A percentile compares a stretch with the other conserved stretches of the same genome.
phyloP scores from a whole-genome alignment of 2,113 vertebrate species.

The Hippocampus mohnikei region DNA sequence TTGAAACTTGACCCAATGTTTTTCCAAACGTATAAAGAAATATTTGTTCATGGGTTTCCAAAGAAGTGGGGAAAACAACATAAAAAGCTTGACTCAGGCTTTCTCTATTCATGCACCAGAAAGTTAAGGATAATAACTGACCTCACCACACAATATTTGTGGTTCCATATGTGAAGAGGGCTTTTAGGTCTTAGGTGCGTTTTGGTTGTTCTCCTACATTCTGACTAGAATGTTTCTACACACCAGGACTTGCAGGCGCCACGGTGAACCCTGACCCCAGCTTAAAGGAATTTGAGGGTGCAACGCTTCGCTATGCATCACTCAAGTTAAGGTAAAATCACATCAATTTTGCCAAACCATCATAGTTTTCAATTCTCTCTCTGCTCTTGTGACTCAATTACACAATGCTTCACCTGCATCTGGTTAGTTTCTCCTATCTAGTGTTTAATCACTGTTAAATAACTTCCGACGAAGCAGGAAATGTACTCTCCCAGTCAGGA shows the following conservation, averaged over 20 bases:
- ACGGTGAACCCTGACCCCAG: constrained; percentile 96
- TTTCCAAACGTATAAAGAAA: too few species aligned
- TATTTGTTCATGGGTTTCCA: too few species aligned
- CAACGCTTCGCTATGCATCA: constrained; percentile 93
- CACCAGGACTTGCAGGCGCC: constrained; percentile 91
- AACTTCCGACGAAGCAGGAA: constrained; percentile 40
- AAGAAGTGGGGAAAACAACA: too few species aligned
- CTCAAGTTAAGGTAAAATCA: constrained; percentile 82
- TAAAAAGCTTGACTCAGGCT: too few species aligned
- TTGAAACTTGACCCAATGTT: too few species aligned
- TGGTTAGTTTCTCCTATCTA: constrained; percentile 22
- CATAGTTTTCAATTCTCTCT: not conserved
- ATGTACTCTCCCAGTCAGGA: constrained; percentile 35
- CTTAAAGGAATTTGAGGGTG: constrained; percentile 97
- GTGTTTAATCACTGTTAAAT: constrained; percentile 26
- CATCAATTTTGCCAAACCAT: not conserved
- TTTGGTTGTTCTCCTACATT: constrained; percentile 6
- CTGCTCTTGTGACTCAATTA: not conserved
- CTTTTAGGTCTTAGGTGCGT: constrained; percentile 9
- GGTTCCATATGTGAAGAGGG: constrained; percentile 35
- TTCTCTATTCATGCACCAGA: too few species aligned
- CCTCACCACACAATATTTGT: not conserved
- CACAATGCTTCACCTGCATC: not conserved
- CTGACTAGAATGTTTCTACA: constrained; percentile 30
- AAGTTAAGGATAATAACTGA: not conserved